Evolutionary conservation across 1,140 invertebrate species (phyloP), one percentile per base, ranked within the genome.

Genomic region (Hermatobates lingyangjiaoensis): DNA sequence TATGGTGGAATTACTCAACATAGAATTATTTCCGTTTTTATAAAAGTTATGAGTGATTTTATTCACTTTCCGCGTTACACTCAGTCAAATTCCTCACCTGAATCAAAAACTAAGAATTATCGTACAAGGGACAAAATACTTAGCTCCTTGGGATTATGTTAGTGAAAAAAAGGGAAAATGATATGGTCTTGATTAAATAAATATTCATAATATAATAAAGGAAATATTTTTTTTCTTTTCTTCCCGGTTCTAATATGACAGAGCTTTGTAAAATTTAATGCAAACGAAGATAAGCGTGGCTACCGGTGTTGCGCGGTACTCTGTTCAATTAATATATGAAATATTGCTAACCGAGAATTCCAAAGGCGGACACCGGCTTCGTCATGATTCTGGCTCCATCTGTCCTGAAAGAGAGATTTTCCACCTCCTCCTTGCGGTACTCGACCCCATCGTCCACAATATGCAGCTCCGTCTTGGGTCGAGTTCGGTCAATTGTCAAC

Each of bases 361-460:
- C 90, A 77, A 90, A 94, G 12, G 88, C 87, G 42, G 87, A 92
- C 12, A 88, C 81, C 47, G 80, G 72, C 69, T 80, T 80, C 66
- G 60, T 66, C 25, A 68, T 64, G 24, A 61, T 56, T 62, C 73
- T 75, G 39, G 73, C 72, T 59, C 78, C 69, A 51, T 88, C 82
- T 54, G 91, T 87, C 76, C 83, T 89, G 53, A 76, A 78, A 14
- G 52, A 46, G 1, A 91, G 67, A 61, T 85, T 79, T 56, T 77
- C 76, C 45, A 97, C 91, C 70, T 96, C 87, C 61, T 81, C 75
- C 52, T 81, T 76, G 39, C 80, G 83, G 61, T 95, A 94, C 61
- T 93, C 88, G 44, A 86, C 79, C 70, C 89, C 88, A 65, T 96
- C 90, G 71, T 96, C 91, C 45, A 84, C 74, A 21, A 96, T 72